Percentiles rank a stretch among this genome's conserved stretches.
These are phyloP conservation scores for Ictidomys tridecemlineatus DNA, from an alignment of 2,113 vertebrate genomes.

Conservation along the genomic window DNA sequence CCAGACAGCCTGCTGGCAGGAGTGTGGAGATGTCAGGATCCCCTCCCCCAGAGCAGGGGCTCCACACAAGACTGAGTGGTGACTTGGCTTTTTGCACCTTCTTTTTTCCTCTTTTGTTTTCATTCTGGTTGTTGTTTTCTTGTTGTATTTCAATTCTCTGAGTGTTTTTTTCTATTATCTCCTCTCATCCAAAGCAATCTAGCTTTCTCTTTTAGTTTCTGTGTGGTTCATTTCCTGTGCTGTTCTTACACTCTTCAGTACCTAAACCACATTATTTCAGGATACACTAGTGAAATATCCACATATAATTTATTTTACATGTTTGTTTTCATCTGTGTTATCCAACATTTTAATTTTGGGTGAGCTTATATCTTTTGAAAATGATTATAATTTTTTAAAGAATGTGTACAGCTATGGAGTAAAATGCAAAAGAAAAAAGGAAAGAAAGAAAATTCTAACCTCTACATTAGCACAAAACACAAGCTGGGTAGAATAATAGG, in stretches of 20 bases:
- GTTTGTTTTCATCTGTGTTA: not conserved
- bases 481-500: not conserved
- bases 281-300: not conserved
- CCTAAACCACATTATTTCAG: not conserved
- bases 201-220: too few relatives aligned
- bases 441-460: not conserved
- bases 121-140: not conserved
- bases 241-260: not conserved
- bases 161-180: not conserved
- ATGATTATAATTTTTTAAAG: not conserved
- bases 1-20: not conserved
- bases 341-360: not conserved
- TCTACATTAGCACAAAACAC: not conserved
- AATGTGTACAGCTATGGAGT: not conserved
- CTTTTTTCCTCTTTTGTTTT: not conserved
- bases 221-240: not conserved
- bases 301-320: not conserved
- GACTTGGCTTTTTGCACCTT: not conserved
- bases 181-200: not conserved
- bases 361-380: not conserved
- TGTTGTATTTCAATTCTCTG: not conserved
- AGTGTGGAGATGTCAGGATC: not conserved
- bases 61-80: not conserved
- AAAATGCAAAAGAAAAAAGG: not conserved
- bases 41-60: rapidly evolving